Base-by-base conservation (phyloP, 1,140 invertebrate species). In the Anadara kagoshimensis region DNA sequence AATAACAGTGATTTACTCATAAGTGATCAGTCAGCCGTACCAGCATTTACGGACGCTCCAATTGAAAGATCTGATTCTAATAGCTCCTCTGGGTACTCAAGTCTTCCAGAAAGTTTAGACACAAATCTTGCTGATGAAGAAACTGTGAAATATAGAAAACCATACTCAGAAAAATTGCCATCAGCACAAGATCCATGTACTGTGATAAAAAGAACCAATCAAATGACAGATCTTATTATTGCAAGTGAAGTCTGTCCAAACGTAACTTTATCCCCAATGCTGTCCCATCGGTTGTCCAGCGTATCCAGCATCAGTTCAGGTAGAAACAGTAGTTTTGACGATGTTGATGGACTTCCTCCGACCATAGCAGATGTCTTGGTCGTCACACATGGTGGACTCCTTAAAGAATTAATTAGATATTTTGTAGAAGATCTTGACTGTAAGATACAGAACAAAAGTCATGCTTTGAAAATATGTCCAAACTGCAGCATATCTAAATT, bases 351-450 rank as follows among this genome's bases (percentile, higher is more conserved):
- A n/a, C 36, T 80, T 14, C 83, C 81, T 26, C 72, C 73, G 11
- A 75, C 79, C n/a, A 64, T 80, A 10, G 86, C 83, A 11, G 86
- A 89, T 66, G 86, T 89, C 57, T 70, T 89, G 11, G 73, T 89
- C 26, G 87, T 88, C 8, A 89, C 83, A 69, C 88, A 89, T 81
- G 88, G 88, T 24, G 88, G 88, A 0, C 79, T 86, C 44, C 71
- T 89, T 10, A 83, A 84, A 64, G 86, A 89, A 78, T 75, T 88
- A 3, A 81, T 89, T 44, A 73, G 78, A 14, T 75, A 87, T 72
- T 87, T 89, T 77, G 80, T 89, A 10, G 85, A 88, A 47, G 83
- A 85, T 53, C 80, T 89, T 16, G 81, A 82, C n/a, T 89, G 88
- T 74, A 84, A 83, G 59, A 72, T 89, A 1, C 87, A 86, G 45